phyloP scores from a whole-genome alignment of 2,888 invertebrate genomes.

The Folsomia candida region DNA sequence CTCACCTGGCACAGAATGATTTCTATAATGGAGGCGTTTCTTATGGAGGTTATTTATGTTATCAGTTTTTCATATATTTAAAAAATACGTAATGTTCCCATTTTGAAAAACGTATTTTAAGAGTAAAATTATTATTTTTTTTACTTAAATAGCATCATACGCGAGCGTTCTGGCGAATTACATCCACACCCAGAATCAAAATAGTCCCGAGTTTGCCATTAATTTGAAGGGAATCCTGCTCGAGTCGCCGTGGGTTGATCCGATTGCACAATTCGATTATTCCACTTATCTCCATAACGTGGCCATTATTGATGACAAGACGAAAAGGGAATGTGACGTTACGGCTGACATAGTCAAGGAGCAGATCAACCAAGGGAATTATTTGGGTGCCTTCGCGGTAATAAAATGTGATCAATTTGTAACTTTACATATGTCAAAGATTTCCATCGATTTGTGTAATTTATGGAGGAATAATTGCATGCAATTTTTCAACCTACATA shows the following conservation, averaged over 20 bases:
- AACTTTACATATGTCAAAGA: no score
- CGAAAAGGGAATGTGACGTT: slow-evolving; percentile 39
- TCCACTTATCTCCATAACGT: slow-evolving; percentile 54
- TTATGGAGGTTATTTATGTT: slow-evolving; percentile 19
- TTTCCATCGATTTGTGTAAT: no score
- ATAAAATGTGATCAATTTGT: no score
- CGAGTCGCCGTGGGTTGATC: slow-evolving; percentile 51
- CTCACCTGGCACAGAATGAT: slow-evolving; percentile 22
- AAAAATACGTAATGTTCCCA: no score
- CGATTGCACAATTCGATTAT: slow-evolving; percentile 52
- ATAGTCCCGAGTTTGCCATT: slow-evolving; percentile 64
- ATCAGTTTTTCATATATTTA: no score
- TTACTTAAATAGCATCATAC: slow-evolving; percentile 16
- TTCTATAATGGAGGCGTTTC: slow-evolving; percentile 29
- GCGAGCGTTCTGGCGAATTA: slow-evolving; percentile 14
- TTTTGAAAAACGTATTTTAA: no score
- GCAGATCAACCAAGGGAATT: slow-evolving; percentile 35
- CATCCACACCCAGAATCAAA: slow-evolving; percentile 56
- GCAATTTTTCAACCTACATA: no score
- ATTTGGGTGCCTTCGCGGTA: slow-evolving; percentile 39
- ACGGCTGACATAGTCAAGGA: slow-evolving; percentile 34
- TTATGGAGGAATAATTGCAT: no score
- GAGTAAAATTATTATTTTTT: no score
- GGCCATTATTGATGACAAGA: slow-evolving; percentile 51
- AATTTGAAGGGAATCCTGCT: slow-evolving; percentile 59